Evolutionary conservation across 2,113 vertebrate species (phyloP).

Genomic region (Podarcis muralis): DNA sequence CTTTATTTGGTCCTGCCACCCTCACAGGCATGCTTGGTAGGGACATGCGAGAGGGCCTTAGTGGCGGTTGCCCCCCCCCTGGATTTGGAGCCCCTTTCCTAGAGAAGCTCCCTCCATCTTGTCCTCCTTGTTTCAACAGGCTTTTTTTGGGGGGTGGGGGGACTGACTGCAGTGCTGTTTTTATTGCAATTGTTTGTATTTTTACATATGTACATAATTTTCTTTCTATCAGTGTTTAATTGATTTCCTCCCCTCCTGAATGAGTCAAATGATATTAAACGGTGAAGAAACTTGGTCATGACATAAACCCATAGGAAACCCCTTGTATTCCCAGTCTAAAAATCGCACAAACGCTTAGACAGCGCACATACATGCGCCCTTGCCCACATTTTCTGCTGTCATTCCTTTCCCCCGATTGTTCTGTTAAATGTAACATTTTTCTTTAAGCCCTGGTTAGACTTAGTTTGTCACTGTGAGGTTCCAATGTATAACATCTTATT

Average conservation of each 20-base stretch:
- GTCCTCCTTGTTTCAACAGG: too few relatives aligned
- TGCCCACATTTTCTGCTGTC: conserved; percentile 23
- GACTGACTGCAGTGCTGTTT: too few relatives aligned
- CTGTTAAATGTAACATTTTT: conserved; percentile 31
- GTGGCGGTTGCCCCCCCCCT: too few relatives aligned
- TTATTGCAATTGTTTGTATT: too few relatives aligned
- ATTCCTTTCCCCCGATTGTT: neutral
- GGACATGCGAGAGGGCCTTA: too few relatives aligned
- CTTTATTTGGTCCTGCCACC: too few relatives aligned
- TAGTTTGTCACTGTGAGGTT: conserved; percentile 38
- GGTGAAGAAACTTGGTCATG: conserved; percentile 1
- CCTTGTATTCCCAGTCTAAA: conserved; percentile 5
- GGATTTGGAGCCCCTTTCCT: too few relatives aligned
- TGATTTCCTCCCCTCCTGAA: neutral
- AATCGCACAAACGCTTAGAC: neutral
- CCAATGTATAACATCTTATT: conserved; percentile 48
- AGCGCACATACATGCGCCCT: neutral
- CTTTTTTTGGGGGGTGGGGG: too few relatives aligned
- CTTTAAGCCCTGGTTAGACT: conserved; percentile 53
- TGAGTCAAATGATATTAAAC: conserved; percentile 20
- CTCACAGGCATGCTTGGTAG: too few relatives aligned
- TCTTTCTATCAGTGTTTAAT: too few relatives aligned
- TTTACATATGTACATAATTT: too few relatives aligned
- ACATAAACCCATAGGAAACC: conserved; percentile 6
- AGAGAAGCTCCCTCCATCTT: too few relatives aligned